phyloP scores from a whole-genome alignment of 2,113 vertebrate genomes.

The Platanista minor region DNA sequence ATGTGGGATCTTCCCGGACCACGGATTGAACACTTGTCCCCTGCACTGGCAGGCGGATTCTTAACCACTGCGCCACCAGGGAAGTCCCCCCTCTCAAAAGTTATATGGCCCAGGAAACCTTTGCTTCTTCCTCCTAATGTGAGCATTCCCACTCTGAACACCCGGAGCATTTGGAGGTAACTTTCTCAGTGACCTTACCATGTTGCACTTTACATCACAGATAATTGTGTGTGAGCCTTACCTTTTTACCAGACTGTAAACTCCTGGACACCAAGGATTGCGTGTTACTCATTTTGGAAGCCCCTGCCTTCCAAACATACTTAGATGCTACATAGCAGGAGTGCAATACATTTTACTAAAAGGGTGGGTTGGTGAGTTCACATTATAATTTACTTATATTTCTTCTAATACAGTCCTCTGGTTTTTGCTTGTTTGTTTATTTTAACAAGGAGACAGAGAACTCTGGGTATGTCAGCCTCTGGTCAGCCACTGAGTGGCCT shows the following conservation, averaged over 20 bases:
- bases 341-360: neutral
- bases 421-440: neutral
- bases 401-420: neutral
- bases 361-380: neutral
- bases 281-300: neutral
- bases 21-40: too few species aligned
- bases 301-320: neutral
- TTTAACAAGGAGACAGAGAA: neutral
- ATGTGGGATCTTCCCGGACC: too few species aligned
- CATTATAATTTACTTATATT: neutral
- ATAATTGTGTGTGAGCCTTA: neutral
- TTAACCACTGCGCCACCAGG: too few species aligned
- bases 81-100: neutral
- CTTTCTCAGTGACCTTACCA: neutral
- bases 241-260: neutral
- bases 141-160: neutral
- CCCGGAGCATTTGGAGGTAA: neutral
- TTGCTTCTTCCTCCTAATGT: neutral
- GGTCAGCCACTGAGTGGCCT: neutral
- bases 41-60: too few species aligned
- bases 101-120: neutral
- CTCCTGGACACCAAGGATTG: neutral
- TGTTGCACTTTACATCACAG: neutral
- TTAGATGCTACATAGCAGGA: neutral
- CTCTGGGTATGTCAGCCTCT: neutral